Evolutionary conservation across 2,888 invertebrate species (phyloP).

Genomic region (Ischnura elegans): DNA sequence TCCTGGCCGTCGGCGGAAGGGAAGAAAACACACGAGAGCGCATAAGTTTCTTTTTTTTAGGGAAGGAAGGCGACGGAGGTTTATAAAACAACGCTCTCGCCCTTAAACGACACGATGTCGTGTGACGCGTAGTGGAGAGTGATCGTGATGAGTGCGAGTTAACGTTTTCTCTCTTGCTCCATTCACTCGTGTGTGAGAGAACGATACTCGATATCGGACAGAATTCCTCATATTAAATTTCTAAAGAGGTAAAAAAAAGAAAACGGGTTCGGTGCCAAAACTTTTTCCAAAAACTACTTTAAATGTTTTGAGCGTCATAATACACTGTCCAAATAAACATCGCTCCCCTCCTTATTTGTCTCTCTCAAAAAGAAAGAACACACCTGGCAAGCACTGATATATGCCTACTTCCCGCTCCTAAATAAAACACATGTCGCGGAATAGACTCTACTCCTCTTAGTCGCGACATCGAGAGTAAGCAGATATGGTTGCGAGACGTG

Average conservation of each 20-base stretch:
- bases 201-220: not conserved
- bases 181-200: not conserved
- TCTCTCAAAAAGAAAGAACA: not conserved
- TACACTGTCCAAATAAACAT: conserved; percentile 1
- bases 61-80: not conserved
- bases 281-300: not conserved
- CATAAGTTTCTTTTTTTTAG: not conserved
- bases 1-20: not conserved
- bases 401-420: not conserved
- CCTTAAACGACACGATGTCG: not conserved
- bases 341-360: not conserved
- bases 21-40: not conserved
- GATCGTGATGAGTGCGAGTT: not conserved
- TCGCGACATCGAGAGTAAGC: not conserved
- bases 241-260: not conserved
- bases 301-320: not conserved
- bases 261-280: not conserved
- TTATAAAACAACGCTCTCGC: conserved; percentile 5
- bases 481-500: no score
- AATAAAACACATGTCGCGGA: no score
- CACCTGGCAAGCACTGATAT: not conserved
- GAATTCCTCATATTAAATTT: not conserved
- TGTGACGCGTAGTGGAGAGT: not conserved
- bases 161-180: not conserved
- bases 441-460: not conserved